phyloP scores from a whole-genome alignment of 2,113 vertebrate species.

The Psilopogon haemacephalus region DNA sequence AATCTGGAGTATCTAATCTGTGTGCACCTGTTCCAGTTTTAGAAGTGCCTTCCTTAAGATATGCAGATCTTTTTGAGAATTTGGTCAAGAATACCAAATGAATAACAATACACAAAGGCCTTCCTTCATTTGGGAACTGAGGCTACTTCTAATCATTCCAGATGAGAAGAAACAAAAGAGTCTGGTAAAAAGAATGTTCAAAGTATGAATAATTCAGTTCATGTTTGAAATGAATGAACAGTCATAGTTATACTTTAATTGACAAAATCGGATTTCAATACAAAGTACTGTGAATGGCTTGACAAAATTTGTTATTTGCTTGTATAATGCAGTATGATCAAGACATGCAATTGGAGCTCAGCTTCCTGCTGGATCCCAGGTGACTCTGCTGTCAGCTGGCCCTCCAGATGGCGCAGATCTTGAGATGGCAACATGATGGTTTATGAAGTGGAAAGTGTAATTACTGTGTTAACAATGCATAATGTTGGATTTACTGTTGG shows the following conservation, averaged over 20 bases:
- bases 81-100: background rate
- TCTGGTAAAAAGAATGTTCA: background rate
- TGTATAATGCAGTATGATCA: background rate
- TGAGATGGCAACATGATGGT: background rate
- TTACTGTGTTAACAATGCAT: conserved; percentile 34
- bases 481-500: background rate
- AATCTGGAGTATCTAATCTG: background rate
- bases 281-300: background rate
- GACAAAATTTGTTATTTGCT: background rate
- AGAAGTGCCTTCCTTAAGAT: background rate
- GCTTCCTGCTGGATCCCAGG: background rate
- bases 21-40: background rate
- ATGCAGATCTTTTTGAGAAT: background rate
- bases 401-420: conserved; percentile 39
- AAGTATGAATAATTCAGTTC: conserved; percentile 33
- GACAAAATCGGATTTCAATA: background rate
- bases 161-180: background rate
- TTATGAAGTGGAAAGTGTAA: conserved; percentile 37
- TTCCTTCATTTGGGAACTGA: background rate
- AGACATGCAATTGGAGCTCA: background rate
- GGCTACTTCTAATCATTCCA: background rate
- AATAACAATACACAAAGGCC: background rate
- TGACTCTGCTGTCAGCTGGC: conserved; percentile 15
- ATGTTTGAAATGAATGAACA: background rate
- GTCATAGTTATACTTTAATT: background rate